Base-by-base conservation (phyloP, 2,888 invertebrate genomes). In the Minunthozetes semirufus region DNA sequence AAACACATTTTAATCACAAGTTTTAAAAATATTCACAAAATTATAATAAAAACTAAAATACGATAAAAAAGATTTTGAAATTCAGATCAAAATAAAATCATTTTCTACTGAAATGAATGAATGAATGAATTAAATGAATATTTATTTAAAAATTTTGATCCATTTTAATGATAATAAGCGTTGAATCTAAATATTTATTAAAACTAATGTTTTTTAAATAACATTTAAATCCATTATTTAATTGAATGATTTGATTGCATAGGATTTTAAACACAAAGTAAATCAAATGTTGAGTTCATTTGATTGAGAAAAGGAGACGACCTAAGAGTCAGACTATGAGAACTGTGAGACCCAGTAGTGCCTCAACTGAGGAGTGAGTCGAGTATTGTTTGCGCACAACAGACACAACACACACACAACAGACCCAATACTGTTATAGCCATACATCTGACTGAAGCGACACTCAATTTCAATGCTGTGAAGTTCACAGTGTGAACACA, bases 191-290 rank as follows among this genome's bases (percentile, higher is more conserved):
- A 8, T 11, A 22, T 56, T 56, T 9, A 56, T 17, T 56, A 1
- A 56, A 56, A 56, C 11, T 61, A 27, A 61, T 29, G 29, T 27
- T 27, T 22, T 33, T 33, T 33, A 33, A 8, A 33, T 33, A 5
- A 25, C 1, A 11, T 59, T 59, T 25, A n/a, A 15, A 11, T 8
- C 11, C 15, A 29, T 11, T 9, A 59, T 27, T 59, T 11, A 2
- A 59, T 27, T 59, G 13, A 59, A 29, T 59, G n/a, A 59, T 27
- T 59, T 59, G 27, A 59, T 25, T 59, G 59, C 59, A 56, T 59
- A 25, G 59, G n/a, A 33, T 25, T 56, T 56, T 9, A 56, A 5
- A 56, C n/a, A 22, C 25, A 56, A 22, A 22, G 11, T 56, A 19
- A 22, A 53, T 53, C 6, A 33, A 33, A 42, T 42, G 42, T 42